Percentiles rank a stretch among this genome's conserved stretches.
phyloP scores from a whole-genome alignment of 2,888 invertebrate genomes.

The Chirona hameri region DNA sequence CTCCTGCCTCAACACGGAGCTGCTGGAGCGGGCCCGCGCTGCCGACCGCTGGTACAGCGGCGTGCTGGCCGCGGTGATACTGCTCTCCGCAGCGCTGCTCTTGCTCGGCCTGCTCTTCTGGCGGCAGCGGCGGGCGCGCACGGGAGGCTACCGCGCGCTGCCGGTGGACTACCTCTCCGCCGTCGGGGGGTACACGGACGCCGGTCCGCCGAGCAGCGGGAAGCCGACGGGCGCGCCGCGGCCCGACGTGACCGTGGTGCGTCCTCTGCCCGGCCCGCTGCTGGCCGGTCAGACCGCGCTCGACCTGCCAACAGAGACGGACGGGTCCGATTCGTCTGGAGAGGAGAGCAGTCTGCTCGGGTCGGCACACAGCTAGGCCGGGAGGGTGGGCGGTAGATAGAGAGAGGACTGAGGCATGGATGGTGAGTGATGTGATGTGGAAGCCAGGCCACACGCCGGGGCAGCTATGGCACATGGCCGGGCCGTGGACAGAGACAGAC shows the following conservation, averaged over 20 bases:
- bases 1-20: slow-evolving; percentile 13
- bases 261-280: background rate
- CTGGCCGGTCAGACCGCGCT: background rate
- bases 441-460: background rate
- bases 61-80: background rate
- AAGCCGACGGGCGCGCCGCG: background rate
- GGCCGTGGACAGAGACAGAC: background rate
- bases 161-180: background rate
- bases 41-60: slow-evolving; percentile 6
- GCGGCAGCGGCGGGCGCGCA: slow-evolving; percentile 5
- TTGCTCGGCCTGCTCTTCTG: background rate
- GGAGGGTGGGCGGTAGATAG: no score
- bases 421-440: background rate
- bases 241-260: slow-evolving; percentile 8
- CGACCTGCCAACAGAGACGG: background rate
- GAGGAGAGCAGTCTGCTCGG: background rate
- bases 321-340: background rate
- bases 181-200: background rate
- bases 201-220: background rate
- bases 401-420: background rate
- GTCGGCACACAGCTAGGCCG: background rate
- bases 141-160: slow-evolving; percentile 7
- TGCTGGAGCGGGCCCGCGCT: background rate
- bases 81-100: background rate
- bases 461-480: background rate